Evolutionary conservation across 2,888 invertebrate species (phyloP), one percentile per base, ranked within the genome.

Genomic region (Napeogenes inachia): DNA sequence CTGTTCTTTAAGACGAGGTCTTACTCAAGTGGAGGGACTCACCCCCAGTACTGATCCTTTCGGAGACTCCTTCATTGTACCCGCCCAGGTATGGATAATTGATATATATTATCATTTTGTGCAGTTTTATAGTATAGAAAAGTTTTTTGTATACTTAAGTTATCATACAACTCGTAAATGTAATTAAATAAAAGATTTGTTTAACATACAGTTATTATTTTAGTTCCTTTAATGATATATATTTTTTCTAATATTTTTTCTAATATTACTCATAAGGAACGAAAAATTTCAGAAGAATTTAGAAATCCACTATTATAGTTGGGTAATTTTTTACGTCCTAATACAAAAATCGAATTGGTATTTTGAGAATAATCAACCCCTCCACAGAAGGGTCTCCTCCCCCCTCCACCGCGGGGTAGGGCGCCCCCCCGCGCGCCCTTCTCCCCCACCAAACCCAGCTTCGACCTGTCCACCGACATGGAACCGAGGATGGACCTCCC

Each of bases 11-110:
- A 94, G 97, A 78, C 93, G 97, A 71, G 97, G 97, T 2, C 94
- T 97, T 67, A 95, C 95, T 70, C 97, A 97, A 85, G 96, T 97
- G 92, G 96, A 96, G 81, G 93, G 95, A 63, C 94, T 96, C 45
- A 96, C 96, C 3, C 92, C 94, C 2, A 89, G 92, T n/a, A 88
- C 92, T 4, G 89, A 89, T 66, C 89, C 89, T 3, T 90, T 90
- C 62, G 89, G 89, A 45, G 89, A 90, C 73, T 89, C 89, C 38
- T 90, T 90, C 67, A 88, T 80, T 45, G 75, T 75, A 56, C 80
- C 85, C 13, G 74, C 85, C 42, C 84, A 85, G 79, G 88, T 87
- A 66, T 21, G 21, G 21, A 21, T 21, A 21, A 21, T 21, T 21
- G 21, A 21, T 21, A 21, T 21, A 21, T 21, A 21, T 21, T 21